phyloP scores from a whole-genome alignment of 2,113 vertebrate species.

The Sitta europaea region DNA sequence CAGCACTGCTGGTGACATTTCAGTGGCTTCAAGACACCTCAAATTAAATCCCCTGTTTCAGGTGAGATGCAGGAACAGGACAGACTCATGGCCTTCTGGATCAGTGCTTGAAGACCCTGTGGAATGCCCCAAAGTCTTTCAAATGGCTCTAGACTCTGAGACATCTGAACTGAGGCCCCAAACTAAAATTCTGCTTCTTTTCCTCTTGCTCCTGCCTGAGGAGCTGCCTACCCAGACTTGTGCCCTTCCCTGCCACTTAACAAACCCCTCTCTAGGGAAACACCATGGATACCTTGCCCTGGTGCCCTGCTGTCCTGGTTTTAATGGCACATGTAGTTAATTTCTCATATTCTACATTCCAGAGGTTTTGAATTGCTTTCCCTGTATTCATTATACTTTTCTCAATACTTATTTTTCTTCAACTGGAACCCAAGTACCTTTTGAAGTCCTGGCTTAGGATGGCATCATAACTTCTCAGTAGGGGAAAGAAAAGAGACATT shows the following conservation, averaged over 20 bases:
- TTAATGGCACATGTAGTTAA: not conserved
- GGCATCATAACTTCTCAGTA: not conserved
- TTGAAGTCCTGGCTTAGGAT: not conserved
- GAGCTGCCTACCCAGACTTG: not conserved
- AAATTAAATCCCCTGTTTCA: not conserved
- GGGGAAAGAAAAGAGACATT: not conserved
- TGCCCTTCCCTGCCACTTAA: not conserved
- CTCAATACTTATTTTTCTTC: not conserved
- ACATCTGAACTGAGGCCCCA: not conserved
- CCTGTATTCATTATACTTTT: not conserved
- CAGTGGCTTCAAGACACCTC: not conserved
- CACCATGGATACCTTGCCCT: not conserved
- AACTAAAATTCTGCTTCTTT: not conserved
- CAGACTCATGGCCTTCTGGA: not conserved
- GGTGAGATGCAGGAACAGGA: not conserved
- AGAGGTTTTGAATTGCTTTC: not conserved
- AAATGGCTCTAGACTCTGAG: not conserved
- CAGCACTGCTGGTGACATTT: not conserved
- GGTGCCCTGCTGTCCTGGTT: not conserved
- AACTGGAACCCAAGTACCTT: not conserved
- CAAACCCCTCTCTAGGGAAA: not conserved
- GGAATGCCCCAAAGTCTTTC: not conserved
- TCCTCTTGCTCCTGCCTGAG: not conserved
- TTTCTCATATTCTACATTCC: rapidly evolving
- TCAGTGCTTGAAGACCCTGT: not conserved